Conservation (phyloP, 2,888 invertebrate species). For the Alentia gelatinosa region DNA sequence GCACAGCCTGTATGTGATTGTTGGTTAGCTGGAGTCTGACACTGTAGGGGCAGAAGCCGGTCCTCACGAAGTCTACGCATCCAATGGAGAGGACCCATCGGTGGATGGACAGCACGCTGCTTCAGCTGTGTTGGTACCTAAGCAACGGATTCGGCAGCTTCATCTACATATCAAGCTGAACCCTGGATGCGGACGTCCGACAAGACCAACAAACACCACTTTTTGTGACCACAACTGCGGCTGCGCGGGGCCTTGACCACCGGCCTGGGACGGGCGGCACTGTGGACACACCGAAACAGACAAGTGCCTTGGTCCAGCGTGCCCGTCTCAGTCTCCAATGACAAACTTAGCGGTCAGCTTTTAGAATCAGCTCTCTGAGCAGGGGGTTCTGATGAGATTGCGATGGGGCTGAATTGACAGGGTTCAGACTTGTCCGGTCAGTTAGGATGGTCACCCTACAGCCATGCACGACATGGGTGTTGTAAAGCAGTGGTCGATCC, state of each 20-base stretch:
- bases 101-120: not conserved
- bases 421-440: no score
- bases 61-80: slow-evolving; percentile 6
- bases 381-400: no score
- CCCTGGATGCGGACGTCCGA: not conserved
- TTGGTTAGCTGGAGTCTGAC: not conserved
- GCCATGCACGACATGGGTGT: no score
- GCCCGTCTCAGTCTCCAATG: not conserved
- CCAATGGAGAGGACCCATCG: not conserved
- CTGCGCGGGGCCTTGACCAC: no score
- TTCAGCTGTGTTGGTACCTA: not conserved
- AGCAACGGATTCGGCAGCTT: not conserved
- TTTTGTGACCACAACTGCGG: no score
- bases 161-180: slow-evolving; percentile 24
- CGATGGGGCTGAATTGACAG: no score
- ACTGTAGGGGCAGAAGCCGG: not conserved
- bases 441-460: no score
- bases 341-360: no score
- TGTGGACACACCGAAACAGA: not conserved
- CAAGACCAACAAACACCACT: no score
- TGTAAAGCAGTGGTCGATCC: no score
- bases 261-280: not conserved
- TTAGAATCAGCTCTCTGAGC: no score
- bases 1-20: not conserved
- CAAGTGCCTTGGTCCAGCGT: slow-evolving; percentile 33